A percentile compares a stretch with the other conserved stretches of the same genome.
phyloP scores from a whole-genome alignment of 2,113 vertebrate species.

The Prunella fulvescens region DNA sequence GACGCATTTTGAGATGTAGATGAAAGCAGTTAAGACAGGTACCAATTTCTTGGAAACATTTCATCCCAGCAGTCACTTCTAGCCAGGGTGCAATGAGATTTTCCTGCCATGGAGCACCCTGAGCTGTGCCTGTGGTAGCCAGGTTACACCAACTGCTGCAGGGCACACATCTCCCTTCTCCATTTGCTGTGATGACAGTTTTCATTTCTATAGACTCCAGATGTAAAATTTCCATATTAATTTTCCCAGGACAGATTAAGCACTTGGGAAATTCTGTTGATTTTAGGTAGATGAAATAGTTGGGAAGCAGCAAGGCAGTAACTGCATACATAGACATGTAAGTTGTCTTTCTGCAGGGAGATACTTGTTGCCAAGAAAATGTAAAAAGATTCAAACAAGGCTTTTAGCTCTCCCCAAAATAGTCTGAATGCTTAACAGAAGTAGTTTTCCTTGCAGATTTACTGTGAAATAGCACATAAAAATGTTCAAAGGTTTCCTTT shows the following conservation, averaged over 20 bases:
- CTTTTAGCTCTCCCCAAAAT: background rate
- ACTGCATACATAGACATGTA: background rate
- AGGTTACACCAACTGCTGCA: background rate
- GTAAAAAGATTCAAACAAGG: background rate
- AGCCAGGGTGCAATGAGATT: background rate
- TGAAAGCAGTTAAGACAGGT: background rate
- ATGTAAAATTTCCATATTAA: background rate
- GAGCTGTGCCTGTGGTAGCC: accelerated
- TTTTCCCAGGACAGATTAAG: background rate
- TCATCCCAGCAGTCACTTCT: background rate
- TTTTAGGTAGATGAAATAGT: background rate
- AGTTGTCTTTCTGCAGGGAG: background rate
- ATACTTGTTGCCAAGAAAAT: background rate
- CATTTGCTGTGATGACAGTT: background rate
- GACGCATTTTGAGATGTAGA: background rate
- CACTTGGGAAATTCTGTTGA: background rate
- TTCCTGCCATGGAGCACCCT: accelerated
- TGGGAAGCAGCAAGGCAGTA: background rate
- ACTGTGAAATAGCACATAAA: background rate
- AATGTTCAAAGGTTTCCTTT: background rate
- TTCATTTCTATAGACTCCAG: background rate
- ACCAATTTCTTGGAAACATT: background rate
- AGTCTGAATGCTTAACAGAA: background rate
- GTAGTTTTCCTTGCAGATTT: background rate
- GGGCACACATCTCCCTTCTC: background rate